Percentiles rank a stretch among this genome's conserved stretches.
These are phyloP conservation scores for Pogonocichla stellata DNA, from an alignment of 2,113 vertebrate genomes.

Conservation along the genomic window DNA sequence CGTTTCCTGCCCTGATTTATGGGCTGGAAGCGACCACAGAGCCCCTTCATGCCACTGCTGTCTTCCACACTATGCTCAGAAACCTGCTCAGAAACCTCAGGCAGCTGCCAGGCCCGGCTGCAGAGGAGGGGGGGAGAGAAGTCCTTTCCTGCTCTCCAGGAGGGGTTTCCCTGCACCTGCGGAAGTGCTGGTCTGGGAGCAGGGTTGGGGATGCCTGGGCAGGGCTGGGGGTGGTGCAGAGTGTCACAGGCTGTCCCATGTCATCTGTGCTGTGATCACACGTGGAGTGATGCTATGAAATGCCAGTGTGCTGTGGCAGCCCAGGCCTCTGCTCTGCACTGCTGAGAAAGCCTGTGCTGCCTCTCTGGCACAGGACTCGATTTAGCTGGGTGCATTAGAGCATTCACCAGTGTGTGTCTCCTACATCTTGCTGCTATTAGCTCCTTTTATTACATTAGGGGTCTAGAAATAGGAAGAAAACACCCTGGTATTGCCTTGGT, in stretches of 20 bases:
- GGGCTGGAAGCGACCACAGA: not conserved
- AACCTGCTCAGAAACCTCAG: too few relatives aligned
- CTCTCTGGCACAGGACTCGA: not conserved
- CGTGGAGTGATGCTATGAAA: not conserved
- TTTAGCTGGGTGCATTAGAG: not conserved
- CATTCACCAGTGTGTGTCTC: not conserved
- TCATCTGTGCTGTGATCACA: not conserved
- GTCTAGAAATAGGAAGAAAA: not conserved
- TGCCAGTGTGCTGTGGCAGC: rapidly evolving
- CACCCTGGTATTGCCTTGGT: not conserved
- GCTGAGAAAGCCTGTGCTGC: not conserved
- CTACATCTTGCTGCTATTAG: not conserved
- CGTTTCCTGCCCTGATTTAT: not conserved
- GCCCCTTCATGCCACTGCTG: not conserved
- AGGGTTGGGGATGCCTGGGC: rapidly evolving
- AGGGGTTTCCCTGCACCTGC: not conserved
- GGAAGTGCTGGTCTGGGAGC: not conserved
- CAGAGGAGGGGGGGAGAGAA: not conserved
- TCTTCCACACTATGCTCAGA: not conserved
- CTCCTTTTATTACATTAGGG: not conserved
- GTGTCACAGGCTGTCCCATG: not conserved
- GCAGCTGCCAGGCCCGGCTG: not conserved
- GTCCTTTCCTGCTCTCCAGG: not conserved
- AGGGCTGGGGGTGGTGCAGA: not conserved
- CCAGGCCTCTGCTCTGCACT: not conserved